Evolutionary conservation across 2,888 invertebrate genomes (phyloP).

Genomic region (Plusia festucae): DNA sequence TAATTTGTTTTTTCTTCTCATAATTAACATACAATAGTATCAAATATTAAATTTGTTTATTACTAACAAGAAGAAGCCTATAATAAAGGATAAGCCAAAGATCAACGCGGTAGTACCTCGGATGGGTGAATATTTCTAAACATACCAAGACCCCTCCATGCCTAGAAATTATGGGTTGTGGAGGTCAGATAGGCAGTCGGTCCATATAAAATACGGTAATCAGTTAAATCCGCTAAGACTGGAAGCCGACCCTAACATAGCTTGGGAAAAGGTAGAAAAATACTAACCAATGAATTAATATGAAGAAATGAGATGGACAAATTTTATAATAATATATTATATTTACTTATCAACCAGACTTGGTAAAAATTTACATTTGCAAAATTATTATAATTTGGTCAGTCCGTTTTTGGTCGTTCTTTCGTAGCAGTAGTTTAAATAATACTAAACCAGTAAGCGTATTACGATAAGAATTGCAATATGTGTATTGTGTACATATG

Average conservation of each 20-base stretch:
- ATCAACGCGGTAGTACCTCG: too few relatives aligned
- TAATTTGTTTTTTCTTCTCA: conserved; percentile 27
- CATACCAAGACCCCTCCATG: too few relatives aligned
- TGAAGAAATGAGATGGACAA: conserved; percentile 12
- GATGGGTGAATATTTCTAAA: too few relatives aligned
- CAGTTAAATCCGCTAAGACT: too few relatives aligned
- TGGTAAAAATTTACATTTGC: conserved; percentile 52
- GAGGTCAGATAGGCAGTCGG: too few relatives aligned
- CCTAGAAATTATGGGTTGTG: too few relatives aligned
- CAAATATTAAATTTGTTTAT: not conserved
- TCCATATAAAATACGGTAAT: too few relatives aligned
- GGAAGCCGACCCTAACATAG: too few relatives aligned
- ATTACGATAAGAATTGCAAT: conserved; percentile 27
- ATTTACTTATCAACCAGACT: conserved; percentile 49
- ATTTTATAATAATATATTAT: conserved; percentile 29
- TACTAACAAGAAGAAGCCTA: too few relatives aligned
- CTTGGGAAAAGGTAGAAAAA: too few relatives aligned
- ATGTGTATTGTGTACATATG: conserved; percentile 16
- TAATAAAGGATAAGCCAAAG: too few relatives aligned
- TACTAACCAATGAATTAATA: not conserved
- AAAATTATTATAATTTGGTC: conserved; percentile 42
- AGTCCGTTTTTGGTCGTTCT: conserved; percentile 16
- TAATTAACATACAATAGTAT: not conserved
- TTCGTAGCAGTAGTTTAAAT: conserved; percentile 11
- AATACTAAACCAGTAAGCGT: conserved; percentile 17